phyloP scores from a whole-genome alignment of 2,113 vertebrate genomes.

The Malurus elegans region DNA sequence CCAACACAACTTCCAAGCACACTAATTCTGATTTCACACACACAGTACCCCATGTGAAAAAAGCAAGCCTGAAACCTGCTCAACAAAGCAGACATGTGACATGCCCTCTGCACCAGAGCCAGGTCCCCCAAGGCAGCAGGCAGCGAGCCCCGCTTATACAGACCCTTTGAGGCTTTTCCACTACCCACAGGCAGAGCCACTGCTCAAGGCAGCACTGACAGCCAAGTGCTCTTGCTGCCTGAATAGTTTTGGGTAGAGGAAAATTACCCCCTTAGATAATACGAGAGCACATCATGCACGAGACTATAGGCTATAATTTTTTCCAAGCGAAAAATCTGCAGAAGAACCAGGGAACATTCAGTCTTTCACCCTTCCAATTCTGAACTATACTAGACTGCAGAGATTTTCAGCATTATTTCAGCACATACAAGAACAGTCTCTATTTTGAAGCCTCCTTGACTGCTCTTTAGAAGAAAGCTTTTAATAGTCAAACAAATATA shows the following conservation, averaged over 20 bases:
- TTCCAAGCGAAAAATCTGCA: background rate
- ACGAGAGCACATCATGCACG: rapidly evolving
- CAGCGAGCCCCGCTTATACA: background rate
- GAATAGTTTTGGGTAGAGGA: background rate
- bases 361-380: background rate
- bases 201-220: background rate
- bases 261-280: background rate
- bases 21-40: background rate
- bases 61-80: background rate
- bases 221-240: background rate
- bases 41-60: background rate
- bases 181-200: background rate
- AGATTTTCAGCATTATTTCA: background rate
- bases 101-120: background rate
- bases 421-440: background rate
- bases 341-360: background rate
- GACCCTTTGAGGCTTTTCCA: background rate
- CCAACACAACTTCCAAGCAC: background rate
- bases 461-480: background rate
- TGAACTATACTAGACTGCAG: background rate
- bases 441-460: background rate
- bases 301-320: background rate
- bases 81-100: background rate
- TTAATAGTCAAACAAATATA: background rate
- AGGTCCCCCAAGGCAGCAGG: background rate